phyloP scores from a whole-genome alignment of 2,797 vertebrate genomes.

The Petrocephalus sullivani region DNA sequence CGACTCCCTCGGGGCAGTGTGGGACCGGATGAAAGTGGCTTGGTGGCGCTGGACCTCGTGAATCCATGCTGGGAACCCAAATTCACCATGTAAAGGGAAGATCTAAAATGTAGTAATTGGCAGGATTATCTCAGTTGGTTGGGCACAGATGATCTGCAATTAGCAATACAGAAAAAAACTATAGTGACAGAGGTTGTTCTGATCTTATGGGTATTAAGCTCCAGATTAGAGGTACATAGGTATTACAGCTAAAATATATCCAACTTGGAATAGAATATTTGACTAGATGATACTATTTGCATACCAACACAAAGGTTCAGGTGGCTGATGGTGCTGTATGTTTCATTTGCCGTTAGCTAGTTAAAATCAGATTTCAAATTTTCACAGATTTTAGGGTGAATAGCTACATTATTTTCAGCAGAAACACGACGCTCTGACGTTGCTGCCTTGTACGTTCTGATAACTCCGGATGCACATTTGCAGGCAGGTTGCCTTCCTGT shows the following conservation, averaged over 20 bases:
- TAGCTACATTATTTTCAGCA: not conserved
- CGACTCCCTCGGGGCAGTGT: slow-evolving; percentile 81
- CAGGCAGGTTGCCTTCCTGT: not conserved
- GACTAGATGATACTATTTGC: not conserved
- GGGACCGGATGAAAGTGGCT: slow-evolving; percentile 91
- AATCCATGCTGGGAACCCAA: slow-evolving; percentile 15
- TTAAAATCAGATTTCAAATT: not conserved
- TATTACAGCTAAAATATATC: not conserved
- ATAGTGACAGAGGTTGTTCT: not conserved
- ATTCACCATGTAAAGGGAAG: not conserved
- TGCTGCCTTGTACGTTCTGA: not conserved
- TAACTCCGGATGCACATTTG: not conserved
- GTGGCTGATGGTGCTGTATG: not conserved
- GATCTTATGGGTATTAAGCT: not conserved
- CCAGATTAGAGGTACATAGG: not conserved
- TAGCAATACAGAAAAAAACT: not conserved
- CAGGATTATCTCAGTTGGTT: not conserved
- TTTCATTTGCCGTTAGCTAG: not conserved
- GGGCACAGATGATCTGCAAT: not conserved
- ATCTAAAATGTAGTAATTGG: not conserved
- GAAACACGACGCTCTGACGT: not conserved
- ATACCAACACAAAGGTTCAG: not conserved
- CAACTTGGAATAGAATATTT: not conserved
- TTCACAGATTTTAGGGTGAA: not conserved
- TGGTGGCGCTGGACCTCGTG: slow-evolving; percentile 95